Evolutionary conservation across 2,113 vertebrate species (phyloP), one percentile per base, ranked within the genome.

Genomic region (Platichthys flesus): DNA sequence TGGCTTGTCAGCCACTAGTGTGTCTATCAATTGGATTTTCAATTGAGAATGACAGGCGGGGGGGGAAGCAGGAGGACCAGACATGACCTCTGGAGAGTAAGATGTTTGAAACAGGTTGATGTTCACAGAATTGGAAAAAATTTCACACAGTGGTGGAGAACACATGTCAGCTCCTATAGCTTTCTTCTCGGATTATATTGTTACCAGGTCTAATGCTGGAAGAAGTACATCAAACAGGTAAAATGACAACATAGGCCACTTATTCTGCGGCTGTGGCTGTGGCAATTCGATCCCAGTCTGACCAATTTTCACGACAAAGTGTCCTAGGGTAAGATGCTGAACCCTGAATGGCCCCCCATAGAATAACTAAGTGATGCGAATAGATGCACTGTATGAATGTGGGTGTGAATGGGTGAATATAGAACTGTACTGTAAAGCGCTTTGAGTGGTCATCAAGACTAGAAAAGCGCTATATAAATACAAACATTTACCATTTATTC

Each of bases 11-110:
- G 72, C 83, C 76, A 75, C 35, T 12, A 16, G 49, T 66, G 61
- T 74, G 78, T 87, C 81, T 67, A 67, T 76, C 51, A 62, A 8
- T 52, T 69, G 66, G 58, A 42, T 76, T 71, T 86, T 70, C 90
- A 69, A 75, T 85, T 52, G 67, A 63, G 69, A 71, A 67, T 4
- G 45, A 76, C 64, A 67, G 74, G 26, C 63, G 76, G 69, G 54
- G 40, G 40, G 65, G 52, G 67, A 40, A 23, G 40, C 45, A 20
- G 82, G 69, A 74, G 80, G 83, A 81, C 68, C 61, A 49, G 64
- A 71, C 71, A 18, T 77, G 79, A 87, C 86, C 83, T 85, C 80
- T 45, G 3, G 71, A 76, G 78, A 75, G 52, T 21, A 35, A 23
- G 42, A 23, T 56, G 18, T 77, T 61, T 21, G 62, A 13, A 86